Base-by-base conservation (phyloP, 1,140 invertebrate species). In the Liolophura sinensis region DNA sequence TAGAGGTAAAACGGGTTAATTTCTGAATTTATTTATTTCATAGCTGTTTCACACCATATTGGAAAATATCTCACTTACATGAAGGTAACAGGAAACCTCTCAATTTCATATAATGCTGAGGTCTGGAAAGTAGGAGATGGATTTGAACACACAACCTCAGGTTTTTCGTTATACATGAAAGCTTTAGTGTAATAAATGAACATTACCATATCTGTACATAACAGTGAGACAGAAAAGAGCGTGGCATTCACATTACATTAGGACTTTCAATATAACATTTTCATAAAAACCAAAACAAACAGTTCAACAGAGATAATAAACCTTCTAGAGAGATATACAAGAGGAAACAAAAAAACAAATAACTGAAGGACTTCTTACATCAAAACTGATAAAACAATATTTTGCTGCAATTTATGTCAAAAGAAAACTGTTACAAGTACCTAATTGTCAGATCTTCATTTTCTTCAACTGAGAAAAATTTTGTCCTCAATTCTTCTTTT, bases 391-490 rank as follows among this genome's bases (percentile, higher is more conserved):
- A 58, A 15, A 58, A 7, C 27, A 16, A 24, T 4, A n/a, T 5
- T 12, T 6, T n/a, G 16, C 18, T 25, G 18, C 9, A 49, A 1
- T 25, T 24, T 15, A 40, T 60, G 7, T 1, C 22, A 16, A 18
- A 57, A 57, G 12, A 46, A 3, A 48, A 49, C 16, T n/a, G 56
- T n/a, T 46, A 15, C 25, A 50, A 62, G 57, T 66, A 79, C 77
- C 67, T 75, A 20, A 76, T 60, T 18, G 57, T 64, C 16, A 78
- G 57, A 24, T 73, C 62, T 61, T 50, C 55, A 1, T 70, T 52
- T 49, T 74, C 69, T 51, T 74, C 57, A 22, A 65, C 54, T 57
- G 66, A 63, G 57, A 77, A 75, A 54, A 73, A 72, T 22, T 70
- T 69, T 14, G 56, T 63, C 9, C 73, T 47, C 22, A 78, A 72